Base-by-base conservation (phyloP, 2,113 vertebrate genomes). In the Peromyscus californicus region DNA sequence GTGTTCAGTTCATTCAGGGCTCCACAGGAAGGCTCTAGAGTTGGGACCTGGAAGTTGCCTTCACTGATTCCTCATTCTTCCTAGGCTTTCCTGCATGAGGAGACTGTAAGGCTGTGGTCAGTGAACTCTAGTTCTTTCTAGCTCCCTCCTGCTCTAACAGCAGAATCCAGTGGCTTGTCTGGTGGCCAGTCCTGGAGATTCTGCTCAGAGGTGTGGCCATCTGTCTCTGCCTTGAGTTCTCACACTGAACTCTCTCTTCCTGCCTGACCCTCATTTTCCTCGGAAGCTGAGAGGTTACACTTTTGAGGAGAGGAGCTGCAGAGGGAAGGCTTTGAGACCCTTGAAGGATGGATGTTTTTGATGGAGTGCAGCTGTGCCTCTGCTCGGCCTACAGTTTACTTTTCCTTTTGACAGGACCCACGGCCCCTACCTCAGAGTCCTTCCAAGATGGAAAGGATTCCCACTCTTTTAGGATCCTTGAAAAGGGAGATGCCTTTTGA, bases 151-250 rank as follows among this genome's bases (percentile, higher is more conserved):
- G 61, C 57, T n/a, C 39, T 76, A 91, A 94, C 67, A 87, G 61
- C 67, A 63, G 54, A 69, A 67, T n/a, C 42, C 88, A 59, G 26
- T 6, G 89, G 76, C 11, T 70, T 26, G 79, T 42, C 69, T 48
- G 22, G 4, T 72, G 6, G 85, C 59, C 33, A 16, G 48, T 70
- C 75, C n/a, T 76, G 72, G 59, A 67, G 42, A 74, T n/a, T 93
- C 8, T 17, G 76, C 15, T 83, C 74, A 83, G 67, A 93, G 93
- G 59, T 83, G 45, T 54, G 17, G 48, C 54, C 76, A 91, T 90
- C 86, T 97, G 93, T 69, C 91, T 91, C 57, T 80, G 39, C 45
- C 42, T 82, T 75, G 45, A 85, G 51, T 6, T 86, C 48, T 74
- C n/a, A 8, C 10, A 63, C 22, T 72, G 12, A 80, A 42, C 24